A percentile compares a stretch with the other conserved stretches of the same genome.
Evolutionary conservation across 2,797 vertebrate species (phyloP).

Genomic region (Meriones psammophilus): DNA sequence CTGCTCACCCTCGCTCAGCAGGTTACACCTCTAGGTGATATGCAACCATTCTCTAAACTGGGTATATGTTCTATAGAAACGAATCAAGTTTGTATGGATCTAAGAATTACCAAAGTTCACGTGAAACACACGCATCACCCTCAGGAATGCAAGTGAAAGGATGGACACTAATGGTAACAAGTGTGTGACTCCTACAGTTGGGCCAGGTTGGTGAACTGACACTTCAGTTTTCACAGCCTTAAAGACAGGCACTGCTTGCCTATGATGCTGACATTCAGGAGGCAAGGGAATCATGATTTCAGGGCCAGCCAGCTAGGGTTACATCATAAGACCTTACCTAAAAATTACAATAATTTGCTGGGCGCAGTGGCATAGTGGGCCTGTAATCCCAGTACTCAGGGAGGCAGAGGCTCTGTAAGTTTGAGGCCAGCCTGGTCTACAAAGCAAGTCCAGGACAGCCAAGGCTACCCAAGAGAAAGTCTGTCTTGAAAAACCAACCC

Average conservation of each 20-base stretch:
- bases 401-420: background rate
- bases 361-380: too few relatives aligned
- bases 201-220: background rate
- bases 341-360: background rate
- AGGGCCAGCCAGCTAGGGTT: background rate
- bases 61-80: background rate
- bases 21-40: background rate
- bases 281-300: background rate
- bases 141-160: background rate
- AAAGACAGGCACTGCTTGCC: background rate
- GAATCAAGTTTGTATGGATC: background rate
- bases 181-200: background rate
- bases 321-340: background rate
- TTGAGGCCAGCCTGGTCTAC: background rate
- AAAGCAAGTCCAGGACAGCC: background rate
- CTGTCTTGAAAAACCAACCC: background rate
- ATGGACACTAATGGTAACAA: background rate
- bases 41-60: background rate
- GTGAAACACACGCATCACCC: background rate
- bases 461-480: background rate
- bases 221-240: background rate
- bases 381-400: background rate
- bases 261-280: background rate
- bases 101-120: background rate
- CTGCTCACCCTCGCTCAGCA: background rate